Percentiles rank a stretch among this genome's conserved stretches.
phyloP scores from a whole-genome alignment of 2,888 invertebrate species.

The Ecliptopera silaceata region DNA sequence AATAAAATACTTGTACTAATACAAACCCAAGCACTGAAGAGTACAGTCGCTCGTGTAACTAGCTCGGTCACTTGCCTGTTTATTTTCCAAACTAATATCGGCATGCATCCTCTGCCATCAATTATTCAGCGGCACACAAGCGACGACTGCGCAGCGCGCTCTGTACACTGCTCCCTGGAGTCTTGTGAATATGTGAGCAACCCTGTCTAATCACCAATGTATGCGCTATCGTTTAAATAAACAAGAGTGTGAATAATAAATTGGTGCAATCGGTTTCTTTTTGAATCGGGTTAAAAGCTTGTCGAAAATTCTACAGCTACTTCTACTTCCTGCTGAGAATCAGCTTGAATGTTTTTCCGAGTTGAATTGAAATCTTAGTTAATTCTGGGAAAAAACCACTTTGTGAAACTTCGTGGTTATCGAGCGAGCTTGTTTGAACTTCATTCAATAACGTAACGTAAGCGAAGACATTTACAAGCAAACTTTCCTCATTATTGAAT shows the following conservation, averaged over 20 bases:
- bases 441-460: conserved; percentile 19
- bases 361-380: background rate
- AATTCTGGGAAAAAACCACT: background rate
- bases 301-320: background rate
- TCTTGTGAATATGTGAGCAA: conserved; percentile 42
- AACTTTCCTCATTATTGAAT: conserved; percentile 50
- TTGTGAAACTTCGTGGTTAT: background rate
- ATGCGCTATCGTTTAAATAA: conserved; percentile 27
- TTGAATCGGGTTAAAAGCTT: conserved; percentile 1
- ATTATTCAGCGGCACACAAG: conserved; percentile 44
- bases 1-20: background rate
- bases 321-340: background rate
- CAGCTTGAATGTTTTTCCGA: background rate
- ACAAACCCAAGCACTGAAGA: background rate
- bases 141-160: conserved; percentile 34
- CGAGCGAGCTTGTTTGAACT: conserved; percentile 1
- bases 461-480: conserved; percentile 24
- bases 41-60: background rate
- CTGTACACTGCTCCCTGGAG: conserved; percentile 48
- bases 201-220: conserved; percentile 48
- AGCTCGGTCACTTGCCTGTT: conserved; percentile 7
- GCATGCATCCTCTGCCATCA: conserved; percentile 44
- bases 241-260: conserved; percentile 16
- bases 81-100: conserved; percentile 37
- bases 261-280: conserved; percentile 14